phyloP scores from a whole-genome alignment of 2,113 vertebrate species.

The Tyto alba region DNA sequence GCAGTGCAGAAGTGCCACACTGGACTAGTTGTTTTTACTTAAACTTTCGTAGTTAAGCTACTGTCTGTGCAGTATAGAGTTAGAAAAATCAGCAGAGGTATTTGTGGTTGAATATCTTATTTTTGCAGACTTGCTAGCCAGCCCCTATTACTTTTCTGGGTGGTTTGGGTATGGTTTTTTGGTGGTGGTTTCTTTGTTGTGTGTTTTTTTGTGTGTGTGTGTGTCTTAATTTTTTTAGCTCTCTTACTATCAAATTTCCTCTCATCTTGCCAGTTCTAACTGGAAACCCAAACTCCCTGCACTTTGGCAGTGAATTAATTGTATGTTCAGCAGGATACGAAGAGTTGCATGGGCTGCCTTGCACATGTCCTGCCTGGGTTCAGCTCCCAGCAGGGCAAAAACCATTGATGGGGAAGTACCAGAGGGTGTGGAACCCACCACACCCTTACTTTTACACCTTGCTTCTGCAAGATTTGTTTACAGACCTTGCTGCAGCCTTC shows the following conservation, averaged over 20 bases:
- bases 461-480: background rate
- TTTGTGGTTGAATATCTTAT: background rate
- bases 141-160: background rate
- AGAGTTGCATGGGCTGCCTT: background rate
- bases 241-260: background rate
- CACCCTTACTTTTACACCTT: background rate
- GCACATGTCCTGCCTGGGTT: fast-evolving
- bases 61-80: background rate
- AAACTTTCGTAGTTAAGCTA: background rate
- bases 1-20: background rate
- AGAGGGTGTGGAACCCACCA: background rate
- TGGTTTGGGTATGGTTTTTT: background rate
- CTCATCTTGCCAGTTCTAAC: background rate
- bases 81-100: background rate
- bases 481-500: background rate
- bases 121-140: background rate
- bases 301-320: background rate
- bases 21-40: background rate
- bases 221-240: background rate
- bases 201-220: too few species aligned
- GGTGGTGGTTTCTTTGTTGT: too few species aligned
- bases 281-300: background rate
- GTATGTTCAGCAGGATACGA: background rate
- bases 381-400: background rate
- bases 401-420: background rate